Base-by-base conservation (phyloP, 2,113 vertebrate species). In the Hippocampus comes region DNA sequence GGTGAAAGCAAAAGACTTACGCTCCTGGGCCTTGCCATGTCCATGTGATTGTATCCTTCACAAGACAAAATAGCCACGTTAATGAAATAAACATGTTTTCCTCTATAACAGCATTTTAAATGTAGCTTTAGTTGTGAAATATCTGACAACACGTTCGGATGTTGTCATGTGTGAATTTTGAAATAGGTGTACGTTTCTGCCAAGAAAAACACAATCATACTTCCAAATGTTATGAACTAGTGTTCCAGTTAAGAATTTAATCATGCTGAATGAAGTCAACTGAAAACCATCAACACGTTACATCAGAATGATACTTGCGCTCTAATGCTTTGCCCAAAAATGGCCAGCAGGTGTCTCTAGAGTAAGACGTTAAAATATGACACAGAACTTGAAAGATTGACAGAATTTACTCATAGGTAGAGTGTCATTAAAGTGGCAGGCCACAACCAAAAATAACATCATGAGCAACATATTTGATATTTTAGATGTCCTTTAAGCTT, bases 1-100 rank as follows among this genome's bases (percentile, higher is more conserved):
- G 25, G 14, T 67, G 18, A 68, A 68, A 17, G 12, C 14, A 14
- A 17, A 21, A 43, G 63, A 89, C 92, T 91, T 90, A 99, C 97
- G 96, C 97, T 92, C 96, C 94, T 9, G 97, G 96, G 1, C 97
- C 97, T 88, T 96, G 95, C 97, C 97, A 99, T 0, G 96, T 99
- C 97, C 97, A 99, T 0, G 97, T 98, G 82, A 99, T 98, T 11
- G 96, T 93, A 85, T 99, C 96, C 97, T 99, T 63, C 25, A 63
- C 51, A 66, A n/a, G 61, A 43, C 25, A 60, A 71, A 60, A 71
- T 48, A 34, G 2, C 43, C 9, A 42, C 9, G 21, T 59, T 20
- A 42, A 59, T 46, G 10, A 38, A 34, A 9, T 1, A 53, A 34
- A 53, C 10, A 48, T 1, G 7, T 53, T 41, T 69, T 65, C 46